Conservation (phyloP, 1,140 invertebrate species). For the Magallana angulata region DNA sequence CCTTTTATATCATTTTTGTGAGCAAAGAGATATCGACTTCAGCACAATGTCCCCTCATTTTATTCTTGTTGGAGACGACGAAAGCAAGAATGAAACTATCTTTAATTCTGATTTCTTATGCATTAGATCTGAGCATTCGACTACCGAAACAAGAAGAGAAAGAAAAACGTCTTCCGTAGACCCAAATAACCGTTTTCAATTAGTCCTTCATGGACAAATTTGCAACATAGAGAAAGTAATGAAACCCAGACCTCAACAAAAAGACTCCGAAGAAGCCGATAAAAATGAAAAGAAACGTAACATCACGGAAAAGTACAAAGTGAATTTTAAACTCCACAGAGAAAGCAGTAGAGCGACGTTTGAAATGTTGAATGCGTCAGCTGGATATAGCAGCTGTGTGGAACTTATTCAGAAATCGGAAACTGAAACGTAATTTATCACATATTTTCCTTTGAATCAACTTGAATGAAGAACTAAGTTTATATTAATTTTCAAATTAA, state of each 20-base stretch:
- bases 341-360: conserved; percentile 10
- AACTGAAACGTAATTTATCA: conserved; percentile 41
- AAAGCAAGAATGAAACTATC: neutral
- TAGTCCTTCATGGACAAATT: conserved; percentile 53
- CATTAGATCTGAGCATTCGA: neutral
- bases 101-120: conserved; percentile 20
- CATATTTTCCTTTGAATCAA: too few relatives aligned
- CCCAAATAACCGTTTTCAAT: conserved; percentile 31
- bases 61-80: neutral
- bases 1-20: conserved; percentile 50
- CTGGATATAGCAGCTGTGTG: conserved; percentile 33
- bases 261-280: conserved; percentile 36
- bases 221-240: conserved; percentile 37
- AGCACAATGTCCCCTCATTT: conserved; percentile 29
- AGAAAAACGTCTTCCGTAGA: neutral
- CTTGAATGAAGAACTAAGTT: too few relatives aligned
- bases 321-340: conserved; percentile 45
- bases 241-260: neutral
- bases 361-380: neutral
- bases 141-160: neutral
- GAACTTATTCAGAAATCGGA: conserved; percentile 54
- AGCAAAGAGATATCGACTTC: conserved; percentile 57
- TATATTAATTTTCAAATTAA: too few relatives aligned
- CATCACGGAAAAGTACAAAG: conserved; percentile 17
- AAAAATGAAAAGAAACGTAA: conserved; percentile 8